Evolutionary conservation across 2,797 vertebrate genomes (phyloP).

Genomic region (Chaetophractus vellerosus): DNA sequence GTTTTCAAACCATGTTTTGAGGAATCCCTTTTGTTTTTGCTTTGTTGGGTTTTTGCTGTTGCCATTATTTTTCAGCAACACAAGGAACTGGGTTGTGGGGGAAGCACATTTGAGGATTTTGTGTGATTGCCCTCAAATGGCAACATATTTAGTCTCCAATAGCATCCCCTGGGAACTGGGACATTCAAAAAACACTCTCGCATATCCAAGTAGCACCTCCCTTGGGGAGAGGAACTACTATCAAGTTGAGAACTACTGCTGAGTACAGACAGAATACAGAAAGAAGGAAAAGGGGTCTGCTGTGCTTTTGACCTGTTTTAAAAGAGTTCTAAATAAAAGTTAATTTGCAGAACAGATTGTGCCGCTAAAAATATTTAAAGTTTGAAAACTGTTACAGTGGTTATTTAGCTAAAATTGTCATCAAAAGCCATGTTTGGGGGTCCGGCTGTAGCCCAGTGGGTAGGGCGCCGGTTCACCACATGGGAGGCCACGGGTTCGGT

Average conservation of each 20-base stretch:
- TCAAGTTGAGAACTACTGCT: background rate
- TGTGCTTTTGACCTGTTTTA: background rate
- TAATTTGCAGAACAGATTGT: background rate
- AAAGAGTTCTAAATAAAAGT: conserved; percentile 35
- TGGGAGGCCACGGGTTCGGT: too few species aligned
- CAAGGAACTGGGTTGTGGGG: background rate
- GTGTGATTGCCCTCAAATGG: background rate
- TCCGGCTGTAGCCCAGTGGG: too few species aligned
- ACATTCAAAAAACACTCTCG: background rate
- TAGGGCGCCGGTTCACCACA: too few species aligned
- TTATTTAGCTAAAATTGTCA: background rate
- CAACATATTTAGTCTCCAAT: background rate
- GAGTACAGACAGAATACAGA: background rate
- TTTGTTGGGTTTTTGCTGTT: background rate
- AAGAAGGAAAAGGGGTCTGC: background rate
- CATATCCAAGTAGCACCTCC: background rate
- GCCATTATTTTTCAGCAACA: background rate
- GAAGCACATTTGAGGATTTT: background rate
- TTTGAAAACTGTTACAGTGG: background rate
- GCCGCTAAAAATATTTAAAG: conserved; percentile 32
- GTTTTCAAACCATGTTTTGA: background rate
- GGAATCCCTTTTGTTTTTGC: background rate
- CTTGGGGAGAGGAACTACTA: background rate
- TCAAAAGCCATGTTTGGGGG: background rate
- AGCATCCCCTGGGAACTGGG: background rate